Evolutionary conservation across 2,113 vertebrate genomes (phyloP).

Genomic region (Numenius arquata): DNA sequence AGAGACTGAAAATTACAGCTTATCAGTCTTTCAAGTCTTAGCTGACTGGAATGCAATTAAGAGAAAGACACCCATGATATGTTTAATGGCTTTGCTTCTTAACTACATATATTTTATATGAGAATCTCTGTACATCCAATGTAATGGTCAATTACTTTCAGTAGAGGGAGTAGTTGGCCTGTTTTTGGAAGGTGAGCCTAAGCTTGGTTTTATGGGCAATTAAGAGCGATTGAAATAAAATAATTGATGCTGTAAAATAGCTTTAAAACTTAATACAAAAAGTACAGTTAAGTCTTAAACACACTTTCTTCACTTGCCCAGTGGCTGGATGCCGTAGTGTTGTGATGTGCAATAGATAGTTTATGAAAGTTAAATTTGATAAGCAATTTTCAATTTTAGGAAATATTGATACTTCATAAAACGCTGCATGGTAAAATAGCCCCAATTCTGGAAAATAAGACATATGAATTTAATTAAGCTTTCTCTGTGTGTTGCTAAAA

Average conservation of each 20-base stretch:
- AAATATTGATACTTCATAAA: background rate
- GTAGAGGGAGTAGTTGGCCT: conserved; percentile 70
- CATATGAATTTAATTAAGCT: conserved; percentile 30
- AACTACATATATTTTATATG: fast-evolving
- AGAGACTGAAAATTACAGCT: background rate
- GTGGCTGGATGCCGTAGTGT: background rate
- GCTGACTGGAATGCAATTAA: background rate
- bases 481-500: background rate
- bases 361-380: background rate
- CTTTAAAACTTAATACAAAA: conserved; percentile 11
- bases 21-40: background rate
- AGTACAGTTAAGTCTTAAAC: background rate
- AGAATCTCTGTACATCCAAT: background rate
- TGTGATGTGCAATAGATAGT: background rate
- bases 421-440: background rate
- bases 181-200: background rate
- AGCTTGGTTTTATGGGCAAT: background rate
- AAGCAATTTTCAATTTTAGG: background rate
- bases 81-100: background rate
- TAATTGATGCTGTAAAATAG: conserved; percentile 22
- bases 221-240: conserved; percentile 8
- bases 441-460: background rate
- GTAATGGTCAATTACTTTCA: background rate
- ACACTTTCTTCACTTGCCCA: background rate
- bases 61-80: background rate